Conservation (phyloP, 1,140 invertebrate genomes). For the Neotoxoptera formosana region DNA sequence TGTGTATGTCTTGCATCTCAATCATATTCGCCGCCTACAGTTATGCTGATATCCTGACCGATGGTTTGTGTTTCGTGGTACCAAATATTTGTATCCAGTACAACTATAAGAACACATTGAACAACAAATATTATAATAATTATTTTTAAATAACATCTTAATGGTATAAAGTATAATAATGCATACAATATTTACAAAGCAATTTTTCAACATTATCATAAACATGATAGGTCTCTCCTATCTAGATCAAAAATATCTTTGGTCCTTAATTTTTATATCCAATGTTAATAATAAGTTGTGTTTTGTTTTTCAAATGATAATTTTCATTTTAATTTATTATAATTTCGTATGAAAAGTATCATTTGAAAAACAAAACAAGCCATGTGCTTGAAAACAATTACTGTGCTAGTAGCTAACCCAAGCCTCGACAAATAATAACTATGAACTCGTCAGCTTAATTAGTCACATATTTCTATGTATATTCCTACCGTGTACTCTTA, state of each 20-base stretch:
- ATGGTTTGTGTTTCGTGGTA: slow-evolving; percentile 90
- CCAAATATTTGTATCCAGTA: slow-evolving; percentile 93
- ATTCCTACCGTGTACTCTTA: no score
- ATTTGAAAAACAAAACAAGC: no score
- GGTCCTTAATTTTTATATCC: neutral
- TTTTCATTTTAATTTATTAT: no score
- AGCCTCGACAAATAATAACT: no score
- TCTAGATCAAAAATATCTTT: neutral
- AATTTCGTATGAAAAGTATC: no score
- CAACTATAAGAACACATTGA: slow-evolving; percentile 69
- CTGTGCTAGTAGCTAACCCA: no score
- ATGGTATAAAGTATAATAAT: neutral
- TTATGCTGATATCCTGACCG: slow-evolving; percentile 88
- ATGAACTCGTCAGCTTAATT: no score
- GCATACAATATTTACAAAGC: neutral
- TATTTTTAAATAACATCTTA: neutral
- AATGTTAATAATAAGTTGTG: no score
- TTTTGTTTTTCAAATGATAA: no score
- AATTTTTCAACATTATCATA: neutral
- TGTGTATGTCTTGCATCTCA: slow-evolving; percentile 64
- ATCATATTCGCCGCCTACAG: slow-evolving; percentile 95
- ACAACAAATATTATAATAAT: neutral
- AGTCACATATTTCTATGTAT: no score
- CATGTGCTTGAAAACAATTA: no score
- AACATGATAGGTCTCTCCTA: neutral